A percentile compares a stretch with the other conserved stretches of the same genome.
phyloP scores from a whole-genome alignment of 2,797 vertebrate species.

The Echeneis naucrates region DNA sequence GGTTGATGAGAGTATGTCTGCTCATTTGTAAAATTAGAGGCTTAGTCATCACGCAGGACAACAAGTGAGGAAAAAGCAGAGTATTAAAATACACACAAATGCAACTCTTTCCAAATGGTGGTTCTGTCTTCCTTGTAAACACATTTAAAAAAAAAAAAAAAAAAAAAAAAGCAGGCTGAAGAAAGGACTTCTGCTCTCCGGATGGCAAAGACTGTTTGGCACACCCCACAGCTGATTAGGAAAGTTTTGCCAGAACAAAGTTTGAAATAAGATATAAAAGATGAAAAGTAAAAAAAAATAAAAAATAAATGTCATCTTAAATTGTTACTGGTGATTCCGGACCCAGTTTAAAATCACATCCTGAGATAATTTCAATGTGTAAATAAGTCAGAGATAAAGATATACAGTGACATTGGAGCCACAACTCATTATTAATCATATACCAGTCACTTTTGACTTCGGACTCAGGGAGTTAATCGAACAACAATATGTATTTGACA shows the following conservation, averaged over 20 bases:
- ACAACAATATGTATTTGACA: slow-evolving; percentile 32
- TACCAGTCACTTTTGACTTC: slow-evolving; percentile 37
- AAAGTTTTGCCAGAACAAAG: slow-evolving; percentile 15
- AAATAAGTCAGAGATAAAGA: slow-evolving; percentile 6
- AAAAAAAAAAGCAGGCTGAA: slow-evolving; percentile 2
- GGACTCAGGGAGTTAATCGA: slow-evolving; percentile 36
- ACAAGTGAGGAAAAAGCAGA: neutral
- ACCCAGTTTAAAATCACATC: slow-evolving; percentile 1
- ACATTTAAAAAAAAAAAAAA: neutral
- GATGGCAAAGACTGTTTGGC: slow-evolving; percentile 4
- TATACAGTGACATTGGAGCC: neutral
- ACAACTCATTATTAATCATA: slow-evolving; percentile 15
- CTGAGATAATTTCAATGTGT: neutral
- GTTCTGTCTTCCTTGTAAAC: slow-evolving; percentile 2
- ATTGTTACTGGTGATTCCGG: neutral
- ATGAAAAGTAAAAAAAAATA: neutral
- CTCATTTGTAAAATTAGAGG: neutral
- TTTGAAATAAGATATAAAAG: neutral
- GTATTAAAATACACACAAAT: neutral
- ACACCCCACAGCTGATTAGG: slow-evolving; percentile 9
- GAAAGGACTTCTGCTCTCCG: neutral
- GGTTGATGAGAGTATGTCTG: neutral
- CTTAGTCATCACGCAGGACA: neutral
- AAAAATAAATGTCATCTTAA: neutral
- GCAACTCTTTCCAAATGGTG: neutral